Evolutionary conservation across 2,888 invertebrate species (phyloP), one percentile per base, ranked within the genome.

Genomic region (Abrostola tripartita): DNA sequence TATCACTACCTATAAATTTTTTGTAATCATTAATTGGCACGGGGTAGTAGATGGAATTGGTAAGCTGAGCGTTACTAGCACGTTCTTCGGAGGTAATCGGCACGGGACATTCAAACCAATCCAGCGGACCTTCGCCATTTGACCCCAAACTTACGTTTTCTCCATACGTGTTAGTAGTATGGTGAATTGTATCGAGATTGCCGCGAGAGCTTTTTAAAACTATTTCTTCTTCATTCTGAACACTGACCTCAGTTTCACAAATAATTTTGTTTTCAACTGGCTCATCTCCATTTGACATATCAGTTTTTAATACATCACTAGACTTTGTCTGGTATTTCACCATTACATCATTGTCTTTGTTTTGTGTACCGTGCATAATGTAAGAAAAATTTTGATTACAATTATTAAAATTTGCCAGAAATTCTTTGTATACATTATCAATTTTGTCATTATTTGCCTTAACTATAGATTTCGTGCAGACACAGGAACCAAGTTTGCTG

Each of bases 381-480:
- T 90, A 90, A 0, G 91, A 88, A 42, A 82, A 60, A 52, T 88
- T 83, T 61, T 82, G 67, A 49, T 68, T 50, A 35, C 70, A 55
- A 7, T 63, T 64, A 56, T 82, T 75, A 58, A 83, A 74, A 11
- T 73, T 57, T 37, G 41, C 67, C 9, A 81, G 74, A 14, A 81
- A 71, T 6, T 77, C 81, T 71, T 88, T 87, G 86, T 86, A 88
- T 47, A 89, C 82, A 58, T 69, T 75, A 59, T 82, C 76, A 41
- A 88, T 85, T 60, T 81, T 83, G 41, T 82, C 76, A 51, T 76
- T 78, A 65, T 85, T 82, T 36, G 74, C 68, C 49, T 81, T 73
- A 37, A 84, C 59, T 9, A 78, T 56, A n/a, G 90, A 86, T 72
- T 90, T 92, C 42, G 83, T 78, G 67, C 92, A 92, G 52, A 82